Conservation (phyloP, 2,888 invertebrate species). For the Troglohyphantes excavatus region DNA sequence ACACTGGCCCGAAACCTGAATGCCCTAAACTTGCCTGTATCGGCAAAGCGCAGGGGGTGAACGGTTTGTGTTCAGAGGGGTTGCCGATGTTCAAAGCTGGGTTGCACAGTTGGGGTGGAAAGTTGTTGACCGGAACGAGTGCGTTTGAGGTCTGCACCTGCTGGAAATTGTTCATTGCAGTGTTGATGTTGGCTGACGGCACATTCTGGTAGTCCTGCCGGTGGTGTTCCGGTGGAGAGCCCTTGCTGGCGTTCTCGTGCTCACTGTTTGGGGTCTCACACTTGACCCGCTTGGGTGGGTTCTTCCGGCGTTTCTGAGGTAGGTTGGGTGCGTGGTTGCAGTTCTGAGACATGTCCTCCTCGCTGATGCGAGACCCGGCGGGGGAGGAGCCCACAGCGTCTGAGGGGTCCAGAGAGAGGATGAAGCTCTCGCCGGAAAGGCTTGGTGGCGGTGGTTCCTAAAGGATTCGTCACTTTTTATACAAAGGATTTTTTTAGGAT, state of each 20-base stretch:
- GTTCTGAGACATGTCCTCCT: constrained; percentile 65
- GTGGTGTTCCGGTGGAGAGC: too few relatives aligned
- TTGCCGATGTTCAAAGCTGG: constrained; percentile 3
- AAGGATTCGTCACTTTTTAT: too few relatives aligned
- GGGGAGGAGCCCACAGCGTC: constrained; percentile 69
- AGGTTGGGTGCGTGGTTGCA: constrained; percentile 72
- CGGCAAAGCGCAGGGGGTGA: constrained; percentile 71
- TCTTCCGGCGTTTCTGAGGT: constrained; percentile 73
- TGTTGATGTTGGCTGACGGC: constrained; percentile 3
- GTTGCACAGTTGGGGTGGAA: constrained; percentile 66
- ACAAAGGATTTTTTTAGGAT: too few relatives aligned
- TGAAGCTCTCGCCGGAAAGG: constrained; percentile 73
- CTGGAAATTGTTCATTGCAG: constrained; percentile 59
- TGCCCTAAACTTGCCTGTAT: constrained; percentile 69
- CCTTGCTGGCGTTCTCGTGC: too few relatives aligned
- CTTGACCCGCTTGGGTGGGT: constrained; percentile 69
- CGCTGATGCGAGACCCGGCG: constrained; percentile 60
- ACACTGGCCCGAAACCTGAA: constrained; percentile 74
- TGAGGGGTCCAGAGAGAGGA: constrained; percentile 60
- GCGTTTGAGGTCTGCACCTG: constrained; percentile 10
- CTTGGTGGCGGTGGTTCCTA: constrained; percentile 34
- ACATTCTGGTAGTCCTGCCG: neutral
- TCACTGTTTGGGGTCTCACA: constrained; percentile 42
- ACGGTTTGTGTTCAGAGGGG: constrained; percentile 77
- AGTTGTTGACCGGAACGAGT: constrained; percentile 30